Evolutionary conservation across 2,888 invertebrate species (phyloP), one percentile per base, ranked within the genome.

Genomic region (Antheraea yamamai): DNA sequence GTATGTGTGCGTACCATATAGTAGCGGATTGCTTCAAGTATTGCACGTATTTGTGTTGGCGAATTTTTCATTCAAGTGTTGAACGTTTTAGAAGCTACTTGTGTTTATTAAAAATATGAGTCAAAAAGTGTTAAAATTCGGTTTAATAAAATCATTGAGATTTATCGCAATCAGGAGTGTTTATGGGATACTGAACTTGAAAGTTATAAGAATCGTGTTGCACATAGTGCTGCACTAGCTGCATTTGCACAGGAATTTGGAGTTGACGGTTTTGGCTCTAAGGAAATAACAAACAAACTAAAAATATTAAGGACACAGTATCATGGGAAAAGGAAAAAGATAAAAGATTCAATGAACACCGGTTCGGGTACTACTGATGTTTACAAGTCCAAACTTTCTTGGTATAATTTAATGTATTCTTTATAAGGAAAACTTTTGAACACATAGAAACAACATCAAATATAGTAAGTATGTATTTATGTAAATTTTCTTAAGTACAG

Each of bases 361-460:
- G 75, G 58, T 58, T 72, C 74, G 68, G 74, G 73, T 71, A 75
- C 76, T 75, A 72, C 61, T 74, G 74, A 75, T 75, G 74, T 77
- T 75, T 72, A 75, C 72, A 74, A 77, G 55, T 75, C 78, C 74
- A 77, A 77, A 76, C 77, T 79, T 6, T 66, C 76, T 76, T 79
- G 75, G 73, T 79, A 76, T 76, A 75, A 79, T 76, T 77, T 78
- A 75, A 78, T 78, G 76, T 75, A 78, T 72, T 66, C 66, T 75
- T 73, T 75, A 72, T 72, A 72, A 72, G 72, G 72, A 78, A 75
- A 76, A 74, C 76, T 72, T 78, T 74, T 76, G 75, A 76, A 78
- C 73, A 74, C 73, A 76, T 71, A 39, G 75, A 74, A 73, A 74
- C 76, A 64, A 75, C 74, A 76, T 75, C 73, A 76, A 78, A 77